Conservation (phyloP, 2,888 invertebrate genomes). For the Leptopilina syphax region DNA sequence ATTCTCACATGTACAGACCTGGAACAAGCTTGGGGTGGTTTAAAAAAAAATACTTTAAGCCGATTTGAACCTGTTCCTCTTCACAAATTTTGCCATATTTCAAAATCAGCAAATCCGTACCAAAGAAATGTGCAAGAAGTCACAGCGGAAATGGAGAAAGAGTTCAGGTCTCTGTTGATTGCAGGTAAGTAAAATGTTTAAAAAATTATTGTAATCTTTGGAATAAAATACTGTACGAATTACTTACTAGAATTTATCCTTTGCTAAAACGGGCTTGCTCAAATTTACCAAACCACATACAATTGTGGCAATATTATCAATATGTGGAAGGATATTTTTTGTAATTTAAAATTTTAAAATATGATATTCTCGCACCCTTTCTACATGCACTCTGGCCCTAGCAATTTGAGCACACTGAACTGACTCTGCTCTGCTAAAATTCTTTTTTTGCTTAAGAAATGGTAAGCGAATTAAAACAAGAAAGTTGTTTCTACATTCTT, state of each 20-base stretch:
- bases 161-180: too few relatives aligned
- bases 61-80: too few relatives aligned
- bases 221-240: background rate
- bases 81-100: too few relatives aligned
- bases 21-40: background rate
- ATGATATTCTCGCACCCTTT: background rate
- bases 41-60: background rate
- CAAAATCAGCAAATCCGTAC: too few relatives aligned
- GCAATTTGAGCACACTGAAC: background rate
- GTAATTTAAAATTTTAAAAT: slow-evolving; percentile 1
- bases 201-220: background rate
- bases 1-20: background rate
- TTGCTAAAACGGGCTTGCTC: background rate
- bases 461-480: background rate
- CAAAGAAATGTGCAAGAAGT: too few relatives aligned
- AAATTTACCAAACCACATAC: background rate
- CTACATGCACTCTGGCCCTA: background rate
- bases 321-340: background rate
- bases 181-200: too few relatives aligned
- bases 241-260: background rate
- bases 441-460: background rate
- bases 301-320: background rate
- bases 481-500: background rate
- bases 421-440: slow-evolving; percentile 2
- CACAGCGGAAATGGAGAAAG: too few relatives aligned